Evolutionary conservation across 35 echinoderm and acorn worm genomes (phyloP).

Genomic region (Anneissia japonica): DNA sequence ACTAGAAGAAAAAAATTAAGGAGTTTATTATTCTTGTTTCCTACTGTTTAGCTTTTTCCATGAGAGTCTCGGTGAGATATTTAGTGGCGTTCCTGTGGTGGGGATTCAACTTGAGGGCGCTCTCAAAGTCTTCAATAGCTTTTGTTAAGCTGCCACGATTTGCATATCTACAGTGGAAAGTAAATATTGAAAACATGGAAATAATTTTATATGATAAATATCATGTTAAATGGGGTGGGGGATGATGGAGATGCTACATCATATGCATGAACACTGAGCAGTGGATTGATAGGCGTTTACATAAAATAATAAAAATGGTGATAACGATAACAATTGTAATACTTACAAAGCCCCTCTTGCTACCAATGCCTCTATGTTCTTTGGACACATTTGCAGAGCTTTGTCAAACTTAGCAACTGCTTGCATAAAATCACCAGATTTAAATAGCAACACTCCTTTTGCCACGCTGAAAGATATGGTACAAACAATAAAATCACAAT

Average conservation of each 20-base stretch:
- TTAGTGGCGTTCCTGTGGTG: conserved; percentile 89
- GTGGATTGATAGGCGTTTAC: neutral
- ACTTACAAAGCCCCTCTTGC: conserved; percentile 98
- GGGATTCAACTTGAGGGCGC: conserved; percentile 65
- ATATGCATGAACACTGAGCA: neutral
- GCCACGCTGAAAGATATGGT: conserved; percentile 83
- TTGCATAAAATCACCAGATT: conserved; percentile 58
- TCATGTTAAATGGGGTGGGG: neutral
- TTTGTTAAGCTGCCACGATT: conserved; percentile 74
- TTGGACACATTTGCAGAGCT: conserved; percentile 67
- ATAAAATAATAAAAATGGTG: neutral
- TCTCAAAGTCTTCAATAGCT: conserved; percentile 79
- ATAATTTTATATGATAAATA: neutral
- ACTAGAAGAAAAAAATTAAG: no score
- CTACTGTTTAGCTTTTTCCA: conserved; percentile 89
- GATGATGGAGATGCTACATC: neutral
- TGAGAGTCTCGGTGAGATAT: conserved; percentile 82
- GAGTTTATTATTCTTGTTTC: no score
- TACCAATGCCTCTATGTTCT: conserved; percentile 86
- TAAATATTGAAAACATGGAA: no score
- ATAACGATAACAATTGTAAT: neutral
- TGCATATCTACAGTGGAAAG: conserved; percentile 50
- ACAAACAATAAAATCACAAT: neutral
- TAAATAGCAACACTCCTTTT: conserved; percentile 79
- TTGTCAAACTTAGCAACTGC: conserved; percentile 85